Base-by-base conservation (phyloP, 2,888 invertebrate species). In the Dryococelus australis region DNA sequence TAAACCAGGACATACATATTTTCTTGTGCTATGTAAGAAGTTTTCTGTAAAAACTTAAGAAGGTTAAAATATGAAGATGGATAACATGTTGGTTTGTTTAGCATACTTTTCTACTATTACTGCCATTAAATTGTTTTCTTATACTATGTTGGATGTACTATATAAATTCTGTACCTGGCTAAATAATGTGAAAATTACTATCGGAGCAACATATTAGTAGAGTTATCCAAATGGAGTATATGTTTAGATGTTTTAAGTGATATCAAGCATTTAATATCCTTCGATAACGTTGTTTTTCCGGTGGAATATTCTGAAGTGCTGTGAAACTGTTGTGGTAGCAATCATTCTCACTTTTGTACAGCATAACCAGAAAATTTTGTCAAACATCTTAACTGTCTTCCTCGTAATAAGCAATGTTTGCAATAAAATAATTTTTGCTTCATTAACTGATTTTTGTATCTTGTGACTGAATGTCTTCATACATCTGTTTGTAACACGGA, bases 381-480 rank as follows among this genome's bases (percentile, higher is more conserved):
- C n/a, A 65, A 65, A 65, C 10, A 16, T 65, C n/a, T 65, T 65
- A 24, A 8, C 65, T 65, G 65, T 65, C 65, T 65, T 65, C 65
- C 65, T 65, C 20, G 65, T 65, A 10, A 65, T 65, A 65, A 65
- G 65, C 65, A 65, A 65, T 65, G 65, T 65, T 65, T 65, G 65
- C 65, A 65, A 65, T 65, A 65, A 65, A 65, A 65, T 65, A 65
- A 65, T 65, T 65, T 65, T 65, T 65, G 65, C 65, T 65, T 65
- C 65, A n/a, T 65, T 8, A 65, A 65, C 65, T 65, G 8, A 65
- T 47, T 47, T 65, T 65, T 65, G 65, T 65, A 65, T 4, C 65
- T 65, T 1, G 47, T 65, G n/a, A 20, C 16, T 65, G 8, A 20
- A 65, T n/a, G 20, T 16, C 2, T 65, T 65, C 65, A 65, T 65